Evolutionary conservation across 2,797 vertebrate genomes (phyloP).

Genomic region (Sparidentex hasta): DNA sequence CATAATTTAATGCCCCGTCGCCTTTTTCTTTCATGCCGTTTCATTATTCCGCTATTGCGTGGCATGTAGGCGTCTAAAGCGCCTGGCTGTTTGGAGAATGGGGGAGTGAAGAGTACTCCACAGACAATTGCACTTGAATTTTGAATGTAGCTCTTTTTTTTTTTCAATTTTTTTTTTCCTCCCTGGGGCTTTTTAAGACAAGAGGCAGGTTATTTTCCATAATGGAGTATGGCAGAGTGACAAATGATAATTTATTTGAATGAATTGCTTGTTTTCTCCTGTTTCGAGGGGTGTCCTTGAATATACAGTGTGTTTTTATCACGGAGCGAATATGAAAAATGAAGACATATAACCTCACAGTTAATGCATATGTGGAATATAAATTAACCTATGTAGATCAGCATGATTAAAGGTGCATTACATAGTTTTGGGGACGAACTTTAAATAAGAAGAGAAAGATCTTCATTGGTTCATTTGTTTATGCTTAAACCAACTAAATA

Average conservation of each 20-base stretch:
- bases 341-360: background rate
- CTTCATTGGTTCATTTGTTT: no score
- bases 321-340: slow-evolving; percentile 24
- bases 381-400: background rate
- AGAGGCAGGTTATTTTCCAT: slow-evolving; percentile 74
- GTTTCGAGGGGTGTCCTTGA: slow-evolving; percentile 45
- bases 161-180: slow-evolving; percentile 39
- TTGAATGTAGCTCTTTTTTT: slow-evolving; percentile 62
- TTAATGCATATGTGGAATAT: background rate
- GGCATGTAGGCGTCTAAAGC: slow-evolving; percentile 77
- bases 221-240: slow-evolving; percentile 54
- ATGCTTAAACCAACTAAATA: no score
- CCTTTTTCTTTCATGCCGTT: slow-evolving; percentile 75
- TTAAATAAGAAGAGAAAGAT: no score
- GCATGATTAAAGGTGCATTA: background rate
- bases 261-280: slow-evolving; percentile 54
- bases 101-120: slow-evolving; percentile 79
- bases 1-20: slow-evolving; percentile 78
- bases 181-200: slow-evolving; percentile 63
- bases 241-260: slow-evolving; percentile 74
- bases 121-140: slow-evolving; percentile 79
- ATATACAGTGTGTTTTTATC: background rate
- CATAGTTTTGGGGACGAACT: no score
- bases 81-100: slow-evolving; percentile 74
- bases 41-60: slow-evolving; percentile 76